Base-by-base conservation (phyloP, 1,140 invertebrate genomes). In the Hylaeus volcanicus region DNA sequence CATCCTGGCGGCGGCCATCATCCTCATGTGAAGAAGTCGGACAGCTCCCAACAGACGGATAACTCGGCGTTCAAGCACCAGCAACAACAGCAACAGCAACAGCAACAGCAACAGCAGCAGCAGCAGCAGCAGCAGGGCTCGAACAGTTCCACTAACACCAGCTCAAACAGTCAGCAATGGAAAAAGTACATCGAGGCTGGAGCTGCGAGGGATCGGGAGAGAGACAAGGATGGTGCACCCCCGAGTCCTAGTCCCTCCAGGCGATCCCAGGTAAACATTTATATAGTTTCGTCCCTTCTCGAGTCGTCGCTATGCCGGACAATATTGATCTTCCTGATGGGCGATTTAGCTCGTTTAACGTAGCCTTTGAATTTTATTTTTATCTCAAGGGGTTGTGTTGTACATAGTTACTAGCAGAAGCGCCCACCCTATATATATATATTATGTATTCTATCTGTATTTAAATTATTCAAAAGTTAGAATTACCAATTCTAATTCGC, bases 11-110 rank as follows among this genome's bases (percentile, higher is more conserved):
- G 83, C 37, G 71, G 83, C n/a, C 92, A 92, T 70, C 91, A 92
- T 83, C 83, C 88, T 0, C 93, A 94, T 74, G 91, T 94, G 37
- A 94, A 94, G 80, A 95, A 95, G 79, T 93, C 94, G 11, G 94
- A 95, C 82, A 95, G 94, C 65, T 93, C 94, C 9, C 94, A 95
- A 80, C 94, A 95, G 86, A 95, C 95, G 0, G 95, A 95, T 73
- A 94, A 91, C 81, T 94, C 93, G 82, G 93, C 93, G 51, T 95
- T 95, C 87, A 94, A 94, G 88, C 94, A 92, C 15, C 88, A 88
- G 66, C 82, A 88, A 68, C 84, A 90, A 37, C 87, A 86, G 53
- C 81, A 85, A 11, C 83, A 82, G 5, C n/a, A n/a, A n/a, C n/a
- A n/a, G n/a, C n/a, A 26, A 26, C 26, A 26, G 26, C 26, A 26